These are phyloP conservation scores for Phyllotis vaccarum DNA, from an alignment of 2,797 vertebrate species.

Conservation along the genomic window DNA sequence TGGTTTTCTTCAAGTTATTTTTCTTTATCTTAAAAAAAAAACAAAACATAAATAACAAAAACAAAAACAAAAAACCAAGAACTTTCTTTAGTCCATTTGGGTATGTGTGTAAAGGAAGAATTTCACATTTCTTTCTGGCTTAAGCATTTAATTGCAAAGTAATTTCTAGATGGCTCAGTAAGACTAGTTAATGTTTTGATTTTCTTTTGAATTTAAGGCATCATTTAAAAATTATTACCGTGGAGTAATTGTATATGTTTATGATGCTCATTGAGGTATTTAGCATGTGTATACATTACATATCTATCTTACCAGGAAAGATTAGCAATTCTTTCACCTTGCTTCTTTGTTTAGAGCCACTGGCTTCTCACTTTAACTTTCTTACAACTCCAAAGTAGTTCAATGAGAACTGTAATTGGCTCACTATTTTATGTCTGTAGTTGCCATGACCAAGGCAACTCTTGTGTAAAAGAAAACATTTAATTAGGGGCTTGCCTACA, in stretches of 20 bases:
- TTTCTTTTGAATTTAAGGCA: neutral
- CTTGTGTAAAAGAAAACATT: neutral
- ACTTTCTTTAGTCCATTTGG: conserved; percentile 14
- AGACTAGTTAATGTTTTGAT: conserved; percentile 42
- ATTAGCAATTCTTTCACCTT: neutral
- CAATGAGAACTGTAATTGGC: neutral
- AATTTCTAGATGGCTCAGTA: neutral
- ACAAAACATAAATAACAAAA: neutral
- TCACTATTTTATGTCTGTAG: neutral
- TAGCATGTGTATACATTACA: neutral
- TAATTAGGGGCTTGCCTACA: neutral
- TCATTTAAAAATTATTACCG: neutral
- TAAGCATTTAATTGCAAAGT: conserved; percentile 52
- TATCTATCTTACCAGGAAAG: neutral
- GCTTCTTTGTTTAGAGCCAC: neutral
- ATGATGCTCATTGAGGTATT: neutral
- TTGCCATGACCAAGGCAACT: neutral
- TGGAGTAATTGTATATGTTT: neutral
- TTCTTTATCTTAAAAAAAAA: neutral
- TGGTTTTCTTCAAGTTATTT: no score
- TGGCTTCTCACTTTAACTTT: neutral
- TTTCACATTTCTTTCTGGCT: conserved; percentile 45
- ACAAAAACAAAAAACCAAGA: no score
- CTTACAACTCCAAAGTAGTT: neutral
- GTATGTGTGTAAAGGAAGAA: conserved; percentile 21